Conservation (phyloP, 2,113 vertebrate species). For the Centropristis striata region DNA sequence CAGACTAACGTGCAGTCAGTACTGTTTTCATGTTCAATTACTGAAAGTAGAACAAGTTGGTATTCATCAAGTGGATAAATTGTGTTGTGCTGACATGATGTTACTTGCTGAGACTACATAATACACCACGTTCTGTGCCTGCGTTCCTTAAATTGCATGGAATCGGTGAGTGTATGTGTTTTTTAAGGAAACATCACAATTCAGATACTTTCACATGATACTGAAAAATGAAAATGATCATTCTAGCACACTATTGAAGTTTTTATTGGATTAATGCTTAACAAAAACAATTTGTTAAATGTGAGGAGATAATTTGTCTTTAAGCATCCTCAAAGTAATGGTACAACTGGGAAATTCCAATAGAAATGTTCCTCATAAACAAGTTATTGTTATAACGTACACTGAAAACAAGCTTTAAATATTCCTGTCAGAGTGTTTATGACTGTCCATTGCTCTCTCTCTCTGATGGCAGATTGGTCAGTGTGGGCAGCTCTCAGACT, state of each 20-base stretch:
- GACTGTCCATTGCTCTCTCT: slow-evolving; percentile 26
- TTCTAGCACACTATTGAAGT: too few relatives aligned
- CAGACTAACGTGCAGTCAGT: not conserved
- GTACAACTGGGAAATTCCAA: too few relatives aligned
- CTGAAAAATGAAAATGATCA: too few relatives aligned
- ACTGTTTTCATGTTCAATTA: not conserved
- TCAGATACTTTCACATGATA: not conserved
- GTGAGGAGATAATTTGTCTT: not conserved
- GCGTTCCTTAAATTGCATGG: too few relatives aligned
- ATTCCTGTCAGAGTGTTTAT: slow-evolving; percentile 1
- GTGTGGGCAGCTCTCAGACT: slow-evolving; percentile 60
- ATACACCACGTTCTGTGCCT: not conserved
- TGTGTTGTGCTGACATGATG: not conserved
- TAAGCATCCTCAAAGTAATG: too few relatives aligned
- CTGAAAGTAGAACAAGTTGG: not conserved
- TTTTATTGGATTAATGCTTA: too few relatives aligned
- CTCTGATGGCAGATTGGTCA: slow-evolving; percentile 50
- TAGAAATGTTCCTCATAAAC: too few relatives aligned
- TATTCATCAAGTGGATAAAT: not conserved
- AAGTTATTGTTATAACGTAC: too few relatives aligned
- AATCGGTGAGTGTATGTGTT: too few relatives aligned
- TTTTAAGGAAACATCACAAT: not conserved
- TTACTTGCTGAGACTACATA: not conserved
- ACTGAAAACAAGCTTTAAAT: not conserved
- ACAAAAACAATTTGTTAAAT: not conserved